Evolutionary conservation across 2,888 invertebrate genomes (phyloP).

Genomic region (Siphonodentalium dalli): DNA sequence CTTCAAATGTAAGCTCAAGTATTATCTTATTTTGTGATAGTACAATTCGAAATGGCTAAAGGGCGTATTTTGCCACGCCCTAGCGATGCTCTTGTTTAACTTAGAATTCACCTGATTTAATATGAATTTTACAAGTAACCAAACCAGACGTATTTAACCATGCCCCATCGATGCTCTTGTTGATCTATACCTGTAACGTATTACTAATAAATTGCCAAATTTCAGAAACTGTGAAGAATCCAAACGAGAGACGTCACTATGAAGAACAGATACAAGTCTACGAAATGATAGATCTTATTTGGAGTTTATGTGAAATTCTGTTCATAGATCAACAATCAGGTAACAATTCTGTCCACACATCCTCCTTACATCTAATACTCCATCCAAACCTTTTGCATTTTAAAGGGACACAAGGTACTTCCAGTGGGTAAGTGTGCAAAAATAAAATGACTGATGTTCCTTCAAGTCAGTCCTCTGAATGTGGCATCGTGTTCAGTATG

Average conservation of each 20-base stretch:
- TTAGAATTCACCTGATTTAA: no score
- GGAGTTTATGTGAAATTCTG: conserved; percentile 92
- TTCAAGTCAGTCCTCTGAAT: background rate
- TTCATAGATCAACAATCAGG: conserved; percentile 84
- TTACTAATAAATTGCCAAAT: no score
- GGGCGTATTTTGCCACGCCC: no score
- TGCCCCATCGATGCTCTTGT: no score
- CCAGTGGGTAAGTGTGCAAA: no score
- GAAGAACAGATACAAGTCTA: conserved; percentile 69
- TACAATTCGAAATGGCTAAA: no score
- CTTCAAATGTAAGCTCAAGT: no score
- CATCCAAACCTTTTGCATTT: background rate
- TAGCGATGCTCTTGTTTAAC: no score
- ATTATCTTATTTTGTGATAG: no score
- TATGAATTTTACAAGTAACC: no score
- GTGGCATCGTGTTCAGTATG: background rate
- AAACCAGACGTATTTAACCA: no score
- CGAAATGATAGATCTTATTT: conserved; percentile 89
- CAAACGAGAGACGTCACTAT: conserved; percentile 30
- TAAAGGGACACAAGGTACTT: background rate
- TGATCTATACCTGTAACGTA: no score
- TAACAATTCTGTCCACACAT: conserved; percentile 46
- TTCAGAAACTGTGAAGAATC: conserved; percentile 32
- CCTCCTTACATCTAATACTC: background rate
- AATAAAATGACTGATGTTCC: background rate